Evolutionary conservation across 2,797 vertebrate genomes (phyloP).

Genomic region (Gallinago nigripennis): DNA sequence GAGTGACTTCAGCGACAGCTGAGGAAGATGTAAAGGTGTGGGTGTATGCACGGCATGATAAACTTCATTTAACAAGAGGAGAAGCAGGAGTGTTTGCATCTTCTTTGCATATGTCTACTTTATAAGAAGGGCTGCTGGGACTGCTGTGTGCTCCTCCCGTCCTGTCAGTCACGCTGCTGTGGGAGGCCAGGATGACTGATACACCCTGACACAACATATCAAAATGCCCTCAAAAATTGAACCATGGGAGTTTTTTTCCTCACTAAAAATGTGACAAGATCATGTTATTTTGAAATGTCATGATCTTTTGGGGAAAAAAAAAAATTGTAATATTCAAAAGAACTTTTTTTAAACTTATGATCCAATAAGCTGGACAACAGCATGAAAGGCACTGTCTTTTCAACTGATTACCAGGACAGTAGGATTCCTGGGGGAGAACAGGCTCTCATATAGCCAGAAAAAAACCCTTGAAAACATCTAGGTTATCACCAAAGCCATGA

Average conservation of each 20-base stretch:
- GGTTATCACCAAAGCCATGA: not conserved
- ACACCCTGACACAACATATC: not conserved
- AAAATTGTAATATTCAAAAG: not conserved
- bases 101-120: not conserved
- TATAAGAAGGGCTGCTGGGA: not conserved
- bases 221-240: not conserved
- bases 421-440: not conserved
- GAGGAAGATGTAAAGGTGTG: not conserved
- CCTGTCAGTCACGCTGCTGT: not conserved
- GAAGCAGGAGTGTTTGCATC: not conserved
- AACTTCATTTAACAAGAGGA: conserved; percentile 19
- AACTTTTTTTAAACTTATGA: not conserved
- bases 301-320: not conserved
- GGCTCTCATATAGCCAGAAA: not conserved
- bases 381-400: not conserved
- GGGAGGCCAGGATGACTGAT: not conserved
- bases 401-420: not conserved
- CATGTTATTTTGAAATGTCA: not conserved
- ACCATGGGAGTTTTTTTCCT: not conserved
- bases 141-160: not conserved
- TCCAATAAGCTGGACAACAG: not conserved
- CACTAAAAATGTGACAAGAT: not conserved
- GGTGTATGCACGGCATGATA: not conserved
- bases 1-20: not conserved
- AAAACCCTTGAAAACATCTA: not conserved